Conservation (phyloP, 2,797 vertebrate genomes). For the Gambelia wislizenii region DNA sequence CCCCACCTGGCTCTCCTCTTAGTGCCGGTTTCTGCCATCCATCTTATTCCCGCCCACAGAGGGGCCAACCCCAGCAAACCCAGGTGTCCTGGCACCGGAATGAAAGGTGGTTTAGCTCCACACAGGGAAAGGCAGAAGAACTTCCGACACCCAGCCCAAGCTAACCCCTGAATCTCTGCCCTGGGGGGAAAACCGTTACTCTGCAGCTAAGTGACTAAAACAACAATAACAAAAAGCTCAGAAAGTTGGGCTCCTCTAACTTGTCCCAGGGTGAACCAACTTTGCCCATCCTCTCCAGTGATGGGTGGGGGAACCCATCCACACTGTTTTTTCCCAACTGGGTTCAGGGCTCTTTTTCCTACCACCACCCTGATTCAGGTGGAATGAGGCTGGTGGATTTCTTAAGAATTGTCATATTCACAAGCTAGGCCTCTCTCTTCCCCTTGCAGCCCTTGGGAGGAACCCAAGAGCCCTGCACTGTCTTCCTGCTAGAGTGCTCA, state of each 20-base stretch:
- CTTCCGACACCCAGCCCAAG: background rate
- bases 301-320: background rate
- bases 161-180: background rate
- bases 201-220: background rate
- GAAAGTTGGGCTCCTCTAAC: background rate
- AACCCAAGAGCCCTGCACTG: background rate
- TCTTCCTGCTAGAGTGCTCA: background rate
- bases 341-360: too few species aligned
- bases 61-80: background rate
- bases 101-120: background rate
- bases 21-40: background rate
- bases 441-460: background rate
- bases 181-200: slow-evolving; percentile 6
- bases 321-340: too few species aligned
- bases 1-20: background rate
- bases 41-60: background rate
- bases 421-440: background rate
- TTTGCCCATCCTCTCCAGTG: background rate
- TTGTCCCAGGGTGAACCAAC: background rate
- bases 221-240: background rate
- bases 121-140: background rate
- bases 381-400: background rate
- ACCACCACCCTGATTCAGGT: background rate
- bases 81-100: slow-evolving; percentile 25
- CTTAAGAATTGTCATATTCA: background rate